phyloP scores from a whole-genome alignment of 2,888 invertebrate genomes.

The Pseudolycoriella hygida region DNA sequence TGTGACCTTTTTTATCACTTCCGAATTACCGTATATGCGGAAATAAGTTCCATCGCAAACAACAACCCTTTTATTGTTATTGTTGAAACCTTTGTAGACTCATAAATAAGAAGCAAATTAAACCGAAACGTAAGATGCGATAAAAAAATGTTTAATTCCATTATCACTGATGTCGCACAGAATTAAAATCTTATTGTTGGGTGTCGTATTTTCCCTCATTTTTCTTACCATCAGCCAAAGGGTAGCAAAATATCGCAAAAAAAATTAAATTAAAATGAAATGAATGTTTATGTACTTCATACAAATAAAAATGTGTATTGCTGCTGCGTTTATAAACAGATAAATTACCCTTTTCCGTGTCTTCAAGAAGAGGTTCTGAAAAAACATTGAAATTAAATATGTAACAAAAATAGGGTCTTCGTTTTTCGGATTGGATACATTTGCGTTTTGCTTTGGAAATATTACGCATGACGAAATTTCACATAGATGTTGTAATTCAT shows the following conservation, averaged over 20 bases:
- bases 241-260: background rate
- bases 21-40: background rate
- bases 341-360: too few species aligned
- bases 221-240: background rate
- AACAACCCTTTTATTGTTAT: background rate
- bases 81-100: background rate
- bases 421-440: too few species aligned
- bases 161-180: constrained; percentile 1
- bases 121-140: background rate
- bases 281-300: too few species aligned
- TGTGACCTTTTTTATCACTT: too few species aligned
- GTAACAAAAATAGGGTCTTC: too few species aligned
- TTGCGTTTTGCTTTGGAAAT: too few species aligned
- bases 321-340: too few species aligned
- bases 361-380: too few species aligned
- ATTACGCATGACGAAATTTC: too few species aligned
- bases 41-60: background rate
- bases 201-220: background rate
- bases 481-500: too few species aligned
- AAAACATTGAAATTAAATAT: too few species aligned
- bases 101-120: background rate
- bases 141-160: background rate
- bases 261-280: background rate
- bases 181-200: constrained; percentile 1
- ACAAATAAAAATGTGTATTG: too few species aligned